Base-by-base conservation (phyloP, 2,888 invertebrate species). In the Heliconius erato region DNA sequence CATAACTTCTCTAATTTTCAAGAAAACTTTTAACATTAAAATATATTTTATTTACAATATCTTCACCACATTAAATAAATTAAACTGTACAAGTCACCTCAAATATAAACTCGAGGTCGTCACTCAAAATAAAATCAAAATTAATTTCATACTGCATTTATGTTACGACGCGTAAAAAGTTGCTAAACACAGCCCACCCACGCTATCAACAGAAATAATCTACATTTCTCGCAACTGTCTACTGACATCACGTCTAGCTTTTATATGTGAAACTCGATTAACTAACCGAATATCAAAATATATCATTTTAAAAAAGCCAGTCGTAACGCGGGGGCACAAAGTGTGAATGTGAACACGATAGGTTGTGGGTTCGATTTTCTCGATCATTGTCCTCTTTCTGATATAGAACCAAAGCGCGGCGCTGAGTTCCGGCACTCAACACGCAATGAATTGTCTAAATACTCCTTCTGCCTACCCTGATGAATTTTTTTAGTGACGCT, bases 151-250 rank as follows among this genome's bases (percentile, higher is more conserved):
- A 92, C 89, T 91, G 91, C 92, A 91, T 85, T 89, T 89, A 91
- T 88, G 87, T 88, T 88, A 89, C 89, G 88, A 87, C 87, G 81
- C 89, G 85, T 85, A 85, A 86, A 88, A 87, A 87, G 86, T 88
- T 88, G 87, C 89, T 88, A 87, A 88, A 89, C 87, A 86, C 84
- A 89, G 79, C 90, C 90, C 85, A 89, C 90, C 90, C 86, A 90
- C 90, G 88, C 86, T 84, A 84, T 88, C 90, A 91, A 91, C 83
- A 91, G 91, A 93, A 92, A 93, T 93, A 93, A 85, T 85, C 83
- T 79, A 90, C 90, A 84, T 87, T 87, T 87, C 83, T 83, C 77
- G 84, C 82, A 85, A 82, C 82, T 80, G 76, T 85, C 82, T 74
- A 68, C 81, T 82, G 81, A 83, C 82, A 82, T 83, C 80, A 79